Evolutionary conservation across 2,888 invertebrate species (phyloP), one percentile per base, ranked within the genome.

Genomic region (Sphecodes monilicornis): DNA sequence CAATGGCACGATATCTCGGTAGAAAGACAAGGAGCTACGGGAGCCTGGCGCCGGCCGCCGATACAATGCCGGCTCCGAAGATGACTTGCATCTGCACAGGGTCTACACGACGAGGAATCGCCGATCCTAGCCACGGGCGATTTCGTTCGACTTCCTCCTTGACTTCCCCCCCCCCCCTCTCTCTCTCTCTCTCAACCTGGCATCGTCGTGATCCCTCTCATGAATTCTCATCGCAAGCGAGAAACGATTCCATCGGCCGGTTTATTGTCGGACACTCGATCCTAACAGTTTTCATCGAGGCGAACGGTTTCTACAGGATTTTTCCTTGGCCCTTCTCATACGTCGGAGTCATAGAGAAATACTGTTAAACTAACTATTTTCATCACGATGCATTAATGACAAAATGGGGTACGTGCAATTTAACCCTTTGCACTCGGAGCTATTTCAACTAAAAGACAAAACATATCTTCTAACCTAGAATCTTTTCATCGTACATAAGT

Each of bases 41-140:
- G 92, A 94, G 94, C 93, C 91, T 93, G 93, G 94, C 94, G 94
- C 94, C 94, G 92, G 57, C 57, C 93, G 93, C 91, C 93, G 90
- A 91, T 91, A 92, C 93, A 93, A 93, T 93, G 89, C 93, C 88
- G 88, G 88, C 88, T 90, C 90, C 90, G 89, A 89, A 4, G 91
- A 93, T 94, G 94, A 94, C 94, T 94, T 94, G 94, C 94, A 92
- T 92, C 90, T 91, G 92, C 92, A 92, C 90, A 90, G 50, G 89
- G 18, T 54, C 86, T 86, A 85, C 87, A 80, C 86, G 88, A 86
- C 80, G 86, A 86, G 82, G 88, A 89, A 85, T 86, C 84, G 89
- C 86, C 91, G 93, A 93, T 93, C 92, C 92, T 91, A 91, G 90
- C 91, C 90, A 89, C 86, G 76, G 89, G 90, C 89, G 82, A 74